Evolutionary conservation across 2,888 invertebrate genomes (phyloP).

Genomic region (Allolobophora icterica): DNA sequence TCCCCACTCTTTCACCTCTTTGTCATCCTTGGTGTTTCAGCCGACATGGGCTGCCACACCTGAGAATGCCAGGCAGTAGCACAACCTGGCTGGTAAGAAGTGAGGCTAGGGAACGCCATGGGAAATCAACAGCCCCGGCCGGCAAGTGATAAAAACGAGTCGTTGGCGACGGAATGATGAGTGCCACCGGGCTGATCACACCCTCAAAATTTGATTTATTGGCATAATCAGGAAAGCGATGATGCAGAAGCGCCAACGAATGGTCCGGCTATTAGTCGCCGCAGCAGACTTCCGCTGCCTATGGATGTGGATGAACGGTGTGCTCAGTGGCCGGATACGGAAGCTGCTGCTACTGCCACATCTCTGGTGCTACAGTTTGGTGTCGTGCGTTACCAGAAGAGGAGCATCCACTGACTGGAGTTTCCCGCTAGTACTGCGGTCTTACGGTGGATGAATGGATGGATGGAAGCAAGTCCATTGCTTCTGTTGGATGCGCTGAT

Average conservation of each 20-base stretch:
- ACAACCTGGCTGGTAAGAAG: neutral
- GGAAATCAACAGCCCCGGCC: neutral
- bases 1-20: neutral
- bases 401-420: neutral
- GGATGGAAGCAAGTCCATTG: neutral
- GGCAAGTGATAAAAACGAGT: neutral
- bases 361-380: neutral
- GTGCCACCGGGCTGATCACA: neutral
- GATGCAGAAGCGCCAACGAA: slow-evolving; percentile 17
- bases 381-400: neutral
- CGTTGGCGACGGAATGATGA: too few species aligned
- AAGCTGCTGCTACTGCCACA: neutral
- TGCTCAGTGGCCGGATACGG: neutral
- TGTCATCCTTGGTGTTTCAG: neutral
- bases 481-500: neutral
- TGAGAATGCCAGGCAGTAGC: neutral
- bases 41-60: neutral
- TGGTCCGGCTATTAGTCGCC: neutral
- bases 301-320: neutral
- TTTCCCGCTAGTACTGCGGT: neutral
- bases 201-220: slow-evolving; percentile 2
- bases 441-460: neutral
- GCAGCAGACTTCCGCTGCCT: neutral
- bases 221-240: slow-evolving; percentile 17
- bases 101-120: neutral